Percentiles rank a stretch among this genome's conserved stretches.
These are phyloP conservation scores for Eupsittula cactorum DNA, from an alignment of 2,113 vertebrate species.

Conservation along the genomic window DNA sequence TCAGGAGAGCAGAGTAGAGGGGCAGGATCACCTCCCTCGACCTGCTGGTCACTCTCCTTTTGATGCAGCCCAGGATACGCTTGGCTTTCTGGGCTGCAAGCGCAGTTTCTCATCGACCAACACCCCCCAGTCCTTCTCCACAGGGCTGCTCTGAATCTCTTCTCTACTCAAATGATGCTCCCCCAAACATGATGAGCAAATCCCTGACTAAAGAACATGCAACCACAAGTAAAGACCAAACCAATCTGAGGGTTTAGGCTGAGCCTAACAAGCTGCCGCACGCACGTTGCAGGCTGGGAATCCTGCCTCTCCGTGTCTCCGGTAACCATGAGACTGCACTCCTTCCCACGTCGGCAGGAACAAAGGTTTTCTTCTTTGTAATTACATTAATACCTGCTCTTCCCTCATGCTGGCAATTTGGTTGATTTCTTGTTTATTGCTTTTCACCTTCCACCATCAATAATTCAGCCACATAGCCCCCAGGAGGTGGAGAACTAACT, in stretches of 20 bases:
- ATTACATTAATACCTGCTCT: constrained; percentile 39
- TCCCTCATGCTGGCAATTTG: constrained; percentile 32
- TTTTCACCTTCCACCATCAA: constrained; percentile 47
- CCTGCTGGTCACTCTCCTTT: too few relatives aligned
- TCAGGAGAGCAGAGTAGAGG: too few relatives aligned
- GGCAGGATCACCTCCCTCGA: too few relatives aligned
- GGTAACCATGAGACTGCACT: not conserved
- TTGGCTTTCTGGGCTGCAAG: too few relatives aligned
- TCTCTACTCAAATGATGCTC: not conserved
- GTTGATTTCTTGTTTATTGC: constrained; percentile 58
- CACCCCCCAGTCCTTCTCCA: too few relatives aligned
- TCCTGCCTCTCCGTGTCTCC: not conserved
- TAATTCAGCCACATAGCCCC: constrained; percentile 46
- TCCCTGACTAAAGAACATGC: not conserved
- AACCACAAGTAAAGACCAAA: not conserved
- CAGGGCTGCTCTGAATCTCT: too few relatives aligned
- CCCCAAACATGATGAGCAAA: not conserved
- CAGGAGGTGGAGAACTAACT: constrained; percentile 22
- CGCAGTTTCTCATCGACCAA: too few relatives aligned
- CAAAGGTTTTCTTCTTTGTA: not conserved
- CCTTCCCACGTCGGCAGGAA: not conserved
- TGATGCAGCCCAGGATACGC: too few relatives aligned
- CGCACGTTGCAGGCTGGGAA: not conserved
- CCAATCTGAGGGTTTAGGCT: fast-evolving
- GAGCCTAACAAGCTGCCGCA: not conserved